Evolutionary conservation across 2,888 invertebrate genomes (phyloP), one percentile per base, ranked within the genome.

Genomic region (Andrena hattorfiana): DNA sequence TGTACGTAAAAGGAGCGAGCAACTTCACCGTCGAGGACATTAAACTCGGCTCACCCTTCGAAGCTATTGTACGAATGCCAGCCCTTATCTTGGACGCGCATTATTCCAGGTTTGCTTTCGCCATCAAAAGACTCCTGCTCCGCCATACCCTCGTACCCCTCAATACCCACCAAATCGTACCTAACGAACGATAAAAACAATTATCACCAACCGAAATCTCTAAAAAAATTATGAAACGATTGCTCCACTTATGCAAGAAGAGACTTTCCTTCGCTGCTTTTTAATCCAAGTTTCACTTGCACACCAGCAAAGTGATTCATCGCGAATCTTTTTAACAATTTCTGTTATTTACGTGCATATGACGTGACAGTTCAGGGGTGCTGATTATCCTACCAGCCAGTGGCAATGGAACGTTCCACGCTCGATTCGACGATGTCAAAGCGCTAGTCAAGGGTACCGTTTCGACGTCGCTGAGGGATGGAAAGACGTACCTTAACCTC

Each of bases 321-420:
- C 8, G 20, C 20, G 7, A 54, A 23, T 8, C 54, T 7, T n/a
- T 7, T 20, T 20, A 23, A 5, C 20, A 2, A 1, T 64, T 20
- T 2, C 16, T 73, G 2, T 56, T 56, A 35, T 13, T 4, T 8
- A 0, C 30, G 6, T 59, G 4, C 2, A n/a, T 60, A 51, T 30
- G 3, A 51, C 60, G 10, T 8, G 28, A 42, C 67, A 97, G 97
- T 89, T 96, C 96, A 72, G 97, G 97, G 0, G 95, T 97, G 3
- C 93, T 97, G 60, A 95, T 97, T 81, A 96, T 97, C 81, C 94
- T 97, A 63, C 97, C 97, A 8, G 97, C 97, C 0, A 96, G 96
- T 84, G 97, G 97, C 75, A 96, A 96, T 83, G 97, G 97, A 35
- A 96, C 96, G 8, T 97, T 97, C 90, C 95, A 96, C 90, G 96